Conservation (phyloP, 2,888 invertebrate species). For the Furcula furcula region DNA sequence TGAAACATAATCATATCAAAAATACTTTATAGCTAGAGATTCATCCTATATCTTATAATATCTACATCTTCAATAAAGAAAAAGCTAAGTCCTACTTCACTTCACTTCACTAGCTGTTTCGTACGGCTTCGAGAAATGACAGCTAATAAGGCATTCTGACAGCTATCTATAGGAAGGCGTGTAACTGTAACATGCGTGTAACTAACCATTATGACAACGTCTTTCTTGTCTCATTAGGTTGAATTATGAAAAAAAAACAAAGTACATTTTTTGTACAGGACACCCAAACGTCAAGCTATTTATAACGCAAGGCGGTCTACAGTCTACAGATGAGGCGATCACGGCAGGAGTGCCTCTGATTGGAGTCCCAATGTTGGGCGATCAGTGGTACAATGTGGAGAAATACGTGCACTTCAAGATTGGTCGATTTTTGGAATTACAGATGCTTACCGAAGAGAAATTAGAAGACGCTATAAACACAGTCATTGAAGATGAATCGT, state of each 20-base stretch:
- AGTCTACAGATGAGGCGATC: conserved; percentile 65
- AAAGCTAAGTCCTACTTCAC: too few species aligned
- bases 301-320: conserved; percentile 68
- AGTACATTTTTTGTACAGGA: conserved; percentile 19
- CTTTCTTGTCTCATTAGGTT: too few species aligned
- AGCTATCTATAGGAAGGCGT: too few species aligned
- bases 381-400: conserved; percentile 57
- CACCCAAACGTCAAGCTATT: conserved; percentile 71
- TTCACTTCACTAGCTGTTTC: background rate
- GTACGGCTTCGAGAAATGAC: background rate
- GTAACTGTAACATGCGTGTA: too few species aligned
- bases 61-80: too few species aligned
- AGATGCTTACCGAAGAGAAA: conserved; percentile 33
- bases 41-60: too few species aligned
- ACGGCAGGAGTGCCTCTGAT: conserved; percentile 57
- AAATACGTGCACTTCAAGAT: conserved; percentile 38
- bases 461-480: conserved; percentile 29
- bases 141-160: too few species aligned
- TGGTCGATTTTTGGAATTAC: conserved; percentile 45
- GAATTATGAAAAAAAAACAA: background rate
- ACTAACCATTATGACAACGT: too few species aligned
- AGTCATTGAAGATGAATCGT: conserved; percentile 26
- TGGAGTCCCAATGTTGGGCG: conserved; percentile 58
- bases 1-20: too few species aligned
- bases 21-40: too few species aligned